Conservation (phyloP, 1,140 invertebrate species). For the Coptotermes formosanus region DNA sequence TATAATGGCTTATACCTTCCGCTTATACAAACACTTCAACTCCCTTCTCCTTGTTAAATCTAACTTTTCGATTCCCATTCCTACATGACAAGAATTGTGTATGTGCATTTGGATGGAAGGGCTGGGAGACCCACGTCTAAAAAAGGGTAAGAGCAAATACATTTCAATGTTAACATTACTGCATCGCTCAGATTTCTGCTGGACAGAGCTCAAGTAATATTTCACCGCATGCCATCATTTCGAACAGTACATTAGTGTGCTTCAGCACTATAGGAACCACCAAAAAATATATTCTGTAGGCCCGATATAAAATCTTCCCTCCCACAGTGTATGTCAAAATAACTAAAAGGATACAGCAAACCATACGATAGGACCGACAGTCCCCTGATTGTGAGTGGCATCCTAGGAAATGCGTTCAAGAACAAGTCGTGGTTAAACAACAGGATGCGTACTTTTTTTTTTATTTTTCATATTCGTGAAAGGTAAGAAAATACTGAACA, state of each 20-base stretch:
- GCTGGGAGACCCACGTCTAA: background rate
- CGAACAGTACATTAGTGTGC: background rate
- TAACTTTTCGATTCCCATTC: constrained; percentile 11
- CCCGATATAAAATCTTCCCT: background rate
- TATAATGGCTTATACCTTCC: constrained; percentile 13
- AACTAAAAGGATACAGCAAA: background rate
- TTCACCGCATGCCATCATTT: background rate
- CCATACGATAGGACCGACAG: background rate
- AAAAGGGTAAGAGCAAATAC: background rate
- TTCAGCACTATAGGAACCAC: background rate
- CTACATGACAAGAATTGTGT: constrained; percentile 12
- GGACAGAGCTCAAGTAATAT: constrained; percentile 12
- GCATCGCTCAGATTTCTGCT: background rate
- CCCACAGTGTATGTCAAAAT: background rate
- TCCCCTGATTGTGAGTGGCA: no score
- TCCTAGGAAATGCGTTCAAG: no score
- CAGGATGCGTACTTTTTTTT: no score
- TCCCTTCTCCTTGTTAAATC: background rate
- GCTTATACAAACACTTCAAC: background rate
- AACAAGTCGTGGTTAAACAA: no score
- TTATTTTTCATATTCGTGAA: no score
- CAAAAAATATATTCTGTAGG: background rate
- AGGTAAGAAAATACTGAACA: no score
- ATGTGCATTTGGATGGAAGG: constrained; percentile 14
- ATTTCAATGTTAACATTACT: constrained; percentile 17